Base-by-base conservation (phyloP, 1,140 invertebrate species). In the Polypedilum vanderplanki region DNA sequence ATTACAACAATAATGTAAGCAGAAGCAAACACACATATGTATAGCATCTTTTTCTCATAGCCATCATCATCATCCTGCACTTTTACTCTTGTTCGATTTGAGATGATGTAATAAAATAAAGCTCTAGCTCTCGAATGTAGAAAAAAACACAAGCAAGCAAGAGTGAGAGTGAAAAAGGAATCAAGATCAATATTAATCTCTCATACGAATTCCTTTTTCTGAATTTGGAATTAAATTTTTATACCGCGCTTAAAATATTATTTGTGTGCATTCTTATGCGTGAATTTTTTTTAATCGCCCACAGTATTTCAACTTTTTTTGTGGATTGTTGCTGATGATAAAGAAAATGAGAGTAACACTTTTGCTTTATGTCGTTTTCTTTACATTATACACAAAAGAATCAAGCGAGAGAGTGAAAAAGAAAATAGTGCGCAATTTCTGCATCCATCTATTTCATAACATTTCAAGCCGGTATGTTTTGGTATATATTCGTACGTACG, bases 381-480 rank as follows among this genome's bases (percentile, higher is more conserved):
- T 33, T n/a, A n/a, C n/a, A n/a, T 33, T 33, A 46, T 9, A 15
- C 41, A 15, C 41, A 12, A 46, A 46, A 46, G 15, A 57, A 57
- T 57, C 4, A n/a, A n/a, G 46, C 1, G 46, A 57, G 46, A 57
- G 10, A 57, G 46, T n/a, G n/a, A 57, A 57, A n/a, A 57, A 57
- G n/a, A 57, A 57, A 57, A 12, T 57, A 57, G 46, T 57, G 46
- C 46, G 46, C 46, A 57, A 57, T 57, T 57, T 57, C 46, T 57
- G 46, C 46, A 57, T 57, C 46, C 46, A 57, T 57, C 46, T 57
- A 57, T 57, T 57, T 57, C 46, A 57, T 57, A 57, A 57, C 46
- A 57, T n/a, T 46, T 57, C n/a, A 57, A 57, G 46, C 46, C 46
- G 46, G 46, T n/a, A 57, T 33, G 24, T 33, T 33, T 33, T 33